Evolutionary conservation across 2,888 invertebrate species (phyloP).

Genomic region (Asteroscopus sphinx): DNA sequence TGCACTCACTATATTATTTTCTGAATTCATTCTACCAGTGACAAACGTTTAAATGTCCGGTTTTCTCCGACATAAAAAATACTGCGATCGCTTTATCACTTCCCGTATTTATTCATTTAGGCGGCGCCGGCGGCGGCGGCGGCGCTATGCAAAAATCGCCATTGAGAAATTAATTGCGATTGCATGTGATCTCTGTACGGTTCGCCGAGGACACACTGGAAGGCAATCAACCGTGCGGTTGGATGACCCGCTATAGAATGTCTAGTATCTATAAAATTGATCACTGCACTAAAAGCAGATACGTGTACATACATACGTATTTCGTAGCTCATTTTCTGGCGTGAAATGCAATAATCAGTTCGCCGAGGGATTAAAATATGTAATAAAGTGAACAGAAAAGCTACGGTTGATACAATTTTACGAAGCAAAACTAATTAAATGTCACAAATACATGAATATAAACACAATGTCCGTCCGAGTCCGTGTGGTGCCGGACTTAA

Average conservation of each 20-base stretch:
- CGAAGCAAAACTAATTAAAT: constrained; percentile 23
- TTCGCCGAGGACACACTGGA: constrained; percentile 28
- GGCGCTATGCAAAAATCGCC: constrained; percentile 34
- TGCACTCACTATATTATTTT: constrained; percentile 12
- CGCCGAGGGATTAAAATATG: constrained; percentile 1
- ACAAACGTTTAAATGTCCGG: not conserved
- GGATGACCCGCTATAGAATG: constrained; percentile 25
- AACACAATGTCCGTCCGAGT: constrained; percentile 2
- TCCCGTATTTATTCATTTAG: constrained; percentile 8
- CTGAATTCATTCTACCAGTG: constrained; percentile 6
- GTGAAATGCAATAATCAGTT: not conserved
- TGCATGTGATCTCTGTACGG: constrained; percentile 44
- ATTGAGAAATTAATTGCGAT: constrained; percentile 46
- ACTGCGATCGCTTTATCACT: constrained; percentile 1
- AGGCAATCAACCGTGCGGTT: constrained; percentile 56
- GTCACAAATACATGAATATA: constrained; percentile 18
- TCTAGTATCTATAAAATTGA: constrained; percentile 38
- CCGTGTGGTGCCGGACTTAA: too few species aligned
- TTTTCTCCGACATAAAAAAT: constrained; percentile 6
- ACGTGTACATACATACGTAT: not conserved
- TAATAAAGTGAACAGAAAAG: constrained; percentile 14
- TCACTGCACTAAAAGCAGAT: constrained; percentile 27
- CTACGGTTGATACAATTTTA: constrained; percentile 9
- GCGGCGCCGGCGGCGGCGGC: not conserved
- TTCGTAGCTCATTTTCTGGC: constrained; percentile 2